These are phyloP conservation scores for Gymnoscelis rufifasciata DNA, from an alignment of 2,888 invertebrate species.

Conservation along the genomic window DNA sequence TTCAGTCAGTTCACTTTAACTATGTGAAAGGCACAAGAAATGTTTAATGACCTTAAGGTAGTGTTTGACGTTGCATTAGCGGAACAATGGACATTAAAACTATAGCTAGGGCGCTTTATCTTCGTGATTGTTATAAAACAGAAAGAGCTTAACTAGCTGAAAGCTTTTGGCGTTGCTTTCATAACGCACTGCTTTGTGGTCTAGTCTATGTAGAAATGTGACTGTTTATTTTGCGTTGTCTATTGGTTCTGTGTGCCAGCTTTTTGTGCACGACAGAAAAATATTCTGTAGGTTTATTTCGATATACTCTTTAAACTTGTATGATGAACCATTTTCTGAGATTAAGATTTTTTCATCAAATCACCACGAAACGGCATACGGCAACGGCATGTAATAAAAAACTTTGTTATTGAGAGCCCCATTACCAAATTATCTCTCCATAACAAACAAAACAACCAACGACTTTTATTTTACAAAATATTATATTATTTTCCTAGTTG, in stretches of 20 bases:
- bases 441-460: too few relatives aligned
- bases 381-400: too few relatives aligned
- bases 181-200: slow-evolving; percentile 25
- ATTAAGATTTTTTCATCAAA: too few relatives aligned
- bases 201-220: slow-evolving; percentile 10
- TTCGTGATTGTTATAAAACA: slow-evolving; percentile 62
- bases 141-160: slow-evolving; percentile 56
- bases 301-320: too few relatives aligned
- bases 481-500: too few relatives aligned
- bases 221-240: not conserved
- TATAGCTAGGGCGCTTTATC: slow-evolving; percentile 62
- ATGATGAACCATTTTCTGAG: too few relatives aligned
- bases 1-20: not conserved
- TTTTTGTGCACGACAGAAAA: not conserved
- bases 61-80: slow-evolving; percentile 63
- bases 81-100: slow-evolving; percentile 60
- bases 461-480: too few relatives aligned
- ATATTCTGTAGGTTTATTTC: slow-evolving; percentile 1
- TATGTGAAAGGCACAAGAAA: slow-evolving; percentile 27
- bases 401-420: too few relatives aligned
- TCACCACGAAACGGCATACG: too few relatives aligned
- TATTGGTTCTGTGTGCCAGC: not conserved
- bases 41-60: slow-evolving; percentile 59
- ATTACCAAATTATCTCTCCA: too few relatives aligned
- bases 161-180: slow-evolving; percentile 49